phyloP scores from a whole-genome alignment of 2,113 vertebrate species.

The Eulemur rufifrons region DNA sequence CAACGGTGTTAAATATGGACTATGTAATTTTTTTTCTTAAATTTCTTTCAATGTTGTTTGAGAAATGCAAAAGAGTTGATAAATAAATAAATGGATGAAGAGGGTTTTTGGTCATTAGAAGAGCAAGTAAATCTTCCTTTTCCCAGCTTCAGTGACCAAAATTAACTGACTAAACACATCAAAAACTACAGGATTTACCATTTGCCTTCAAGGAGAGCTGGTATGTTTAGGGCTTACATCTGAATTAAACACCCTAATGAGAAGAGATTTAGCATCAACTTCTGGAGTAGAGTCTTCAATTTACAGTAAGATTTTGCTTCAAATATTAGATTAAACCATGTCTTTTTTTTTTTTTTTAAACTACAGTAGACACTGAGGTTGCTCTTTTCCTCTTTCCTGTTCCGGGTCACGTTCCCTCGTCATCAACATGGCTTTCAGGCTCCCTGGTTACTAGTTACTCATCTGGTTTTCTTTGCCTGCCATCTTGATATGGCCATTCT shows the following conservation, averaged over 20 bases:
- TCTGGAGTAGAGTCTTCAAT: background rate
- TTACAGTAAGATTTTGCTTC: background rate
- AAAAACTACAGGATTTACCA: background rate
- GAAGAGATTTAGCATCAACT: background rate
- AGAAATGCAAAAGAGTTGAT: background rate
- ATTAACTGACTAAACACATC: background rate
- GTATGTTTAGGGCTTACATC: background rate
- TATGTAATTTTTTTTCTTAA: background rate
- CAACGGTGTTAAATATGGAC: background rate
- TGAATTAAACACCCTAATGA: background rate
- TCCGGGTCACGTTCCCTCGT: background rate
- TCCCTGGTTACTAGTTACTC: background rate
- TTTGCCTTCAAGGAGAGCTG: background rate
- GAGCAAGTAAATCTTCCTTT: background rate
- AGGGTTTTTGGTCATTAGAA: background rate
- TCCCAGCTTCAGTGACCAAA: background rate
- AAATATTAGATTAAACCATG: background rate
- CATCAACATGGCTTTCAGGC: background rate
- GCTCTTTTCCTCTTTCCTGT: background rate
- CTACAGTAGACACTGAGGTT: background rate
- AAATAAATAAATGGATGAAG: background rate
- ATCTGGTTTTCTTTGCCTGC: background rate
- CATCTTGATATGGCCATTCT: background rate
- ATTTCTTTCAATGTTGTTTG: background rate
- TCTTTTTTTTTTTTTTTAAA: background rate